Conservation (phyloP, 1,140 invertebrate genomes). For the Bombus waltoni region DNA sequence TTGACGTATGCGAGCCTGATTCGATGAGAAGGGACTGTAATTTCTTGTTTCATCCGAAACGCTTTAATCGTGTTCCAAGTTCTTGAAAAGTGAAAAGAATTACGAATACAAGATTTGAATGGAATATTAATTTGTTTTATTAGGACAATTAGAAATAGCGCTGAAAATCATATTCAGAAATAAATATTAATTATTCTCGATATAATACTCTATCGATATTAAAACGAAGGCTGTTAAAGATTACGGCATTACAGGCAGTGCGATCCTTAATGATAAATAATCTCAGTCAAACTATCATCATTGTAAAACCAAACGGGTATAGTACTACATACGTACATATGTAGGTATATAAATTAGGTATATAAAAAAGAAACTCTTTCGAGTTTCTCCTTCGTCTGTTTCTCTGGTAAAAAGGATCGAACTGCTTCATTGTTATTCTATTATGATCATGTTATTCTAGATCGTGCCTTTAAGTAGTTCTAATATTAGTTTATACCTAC, state of each 20-base stretch:
- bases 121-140: constrained; percentile 59
- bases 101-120: background rate
- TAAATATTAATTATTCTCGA: constrained; percentile 51
- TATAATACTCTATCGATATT: constrained; percentile 49
- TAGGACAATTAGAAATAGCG: constrained; percentile 59
- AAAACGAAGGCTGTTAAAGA: constrained; percentile 42
- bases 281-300: constrained; percentile 9
- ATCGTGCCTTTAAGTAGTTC: constrained; percentile 44
- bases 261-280: constrained; percentile 39
- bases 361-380: background rate
- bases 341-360: constrained; percentile 4
- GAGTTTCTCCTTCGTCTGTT: background rate
- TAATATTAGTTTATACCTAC: constrained; percentile 52
- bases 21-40: background rate
- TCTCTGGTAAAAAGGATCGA: constrained; percentile 36
- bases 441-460: constrained; percentile 47
- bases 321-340: constrained; percentile 18
- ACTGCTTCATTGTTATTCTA: constrained; percentile 42
- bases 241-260: constrained; percentile 35
- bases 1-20: too few species aligned
- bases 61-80: background rate
- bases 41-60: background rate
- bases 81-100: constrained; percentile 1
- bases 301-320: constrained; percentile 12
- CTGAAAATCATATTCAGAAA: constrained; percentile 56